A percentile compares a stretch with the other conserved stretches of the same genome.
Conservation (phyloP, 2,888 invertebrate genomes). For the Lasioglossum villosulum region DNA sequence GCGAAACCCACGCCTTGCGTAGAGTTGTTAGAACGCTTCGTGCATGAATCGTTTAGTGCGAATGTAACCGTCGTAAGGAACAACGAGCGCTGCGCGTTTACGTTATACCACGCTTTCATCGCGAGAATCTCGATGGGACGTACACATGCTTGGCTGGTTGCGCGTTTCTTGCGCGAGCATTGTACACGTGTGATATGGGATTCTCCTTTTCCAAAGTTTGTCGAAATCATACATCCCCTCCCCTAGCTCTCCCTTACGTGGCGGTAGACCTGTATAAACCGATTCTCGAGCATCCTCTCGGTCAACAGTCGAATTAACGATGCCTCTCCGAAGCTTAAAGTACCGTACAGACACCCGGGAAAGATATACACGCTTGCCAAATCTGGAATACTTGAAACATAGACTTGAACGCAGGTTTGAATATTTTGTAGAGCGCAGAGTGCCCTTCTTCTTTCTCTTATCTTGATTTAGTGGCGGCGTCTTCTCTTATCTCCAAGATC, state of each 20-base stretch:
- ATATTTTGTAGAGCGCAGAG: not conserved
- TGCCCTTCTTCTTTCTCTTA: not conserved
- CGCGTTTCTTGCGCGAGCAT: slow-evolving; percentile 11
- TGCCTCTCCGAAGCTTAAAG: not conserved
- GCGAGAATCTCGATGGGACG: not conserved
- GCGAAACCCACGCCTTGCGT: not conserved
- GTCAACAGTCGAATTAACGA: not conserved
- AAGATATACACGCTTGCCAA: not conserved
- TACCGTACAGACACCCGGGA: not conserved
- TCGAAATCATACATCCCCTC: slow-evolving; percentile 52
- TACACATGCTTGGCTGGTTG: not conserved
- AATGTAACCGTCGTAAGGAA: not conserved
- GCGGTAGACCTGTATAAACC: slow-evolving; percentile 50
- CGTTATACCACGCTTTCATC: not conserved
- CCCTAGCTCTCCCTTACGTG: slow-evolving; percentile 20
- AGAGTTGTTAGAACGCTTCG: slow-evolving; percentile 30
- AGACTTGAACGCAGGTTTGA: not conserved
- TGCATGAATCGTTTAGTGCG: not conserved
- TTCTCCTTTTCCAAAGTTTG: slow-evolving; percentile 44
- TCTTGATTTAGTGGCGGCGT: not conserved
- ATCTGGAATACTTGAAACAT: not conserved
- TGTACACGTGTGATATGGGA: slow-evolving; percentile 34
- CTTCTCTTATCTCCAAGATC: not conserved
- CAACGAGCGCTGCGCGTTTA: not conserved
- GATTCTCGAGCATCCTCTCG: slow-evolving; percentile 45